phyloP scores from a whole-genome alignment of 2,113 vertebrate genomes.

The Lontra canadensis region DNA sequence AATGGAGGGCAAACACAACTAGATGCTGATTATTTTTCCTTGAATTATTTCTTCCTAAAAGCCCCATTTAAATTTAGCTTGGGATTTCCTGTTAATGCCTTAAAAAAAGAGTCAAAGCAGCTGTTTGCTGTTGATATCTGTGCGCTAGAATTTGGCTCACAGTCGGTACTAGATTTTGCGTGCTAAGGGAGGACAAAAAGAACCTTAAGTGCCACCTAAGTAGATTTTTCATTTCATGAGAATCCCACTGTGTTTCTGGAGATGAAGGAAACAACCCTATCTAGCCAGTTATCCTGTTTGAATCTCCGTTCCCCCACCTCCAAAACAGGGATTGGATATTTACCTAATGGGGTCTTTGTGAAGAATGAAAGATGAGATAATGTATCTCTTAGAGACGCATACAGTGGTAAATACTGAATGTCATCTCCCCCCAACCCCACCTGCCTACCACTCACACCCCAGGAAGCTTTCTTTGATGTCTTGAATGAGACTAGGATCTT shows the following conservation, averaged over 20 bases:
- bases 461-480: neutral
- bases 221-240: neutral
- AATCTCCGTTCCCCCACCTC: neutral
- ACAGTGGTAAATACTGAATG: neutral
- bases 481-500: neutral
- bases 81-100: slow-evolving; percentile 41
- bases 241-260: neutral
- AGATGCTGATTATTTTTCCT: slow-evolving; percentile 36
- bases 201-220: neutral
- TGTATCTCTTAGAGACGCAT: neutral
- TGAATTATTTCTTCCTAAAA: slow-evolving; percentile 50
- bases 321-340: neutral
- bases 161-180: neutral
- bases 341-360: neutral
- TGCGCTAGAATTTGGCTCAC: neutral
- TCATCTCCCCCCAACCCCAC: neutral
- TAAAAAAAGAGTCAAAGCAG: slow-evolving; percentile 12
- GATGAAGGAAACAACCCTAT: neutral
- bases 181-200: neutral
- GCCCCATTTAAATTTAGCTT: slow-evolving; percentile 41
- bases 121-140: slow-evolving; percentile 16
- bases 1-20: slow-evolving; percentile 48
- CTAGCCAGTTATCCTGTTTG: neutral
- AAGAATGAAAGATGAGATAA: neutral
- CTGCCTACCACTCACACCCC: no score